Percentiles rank a stretch among this genome's conserved stretches.
Evolutionary conservation across 2,797 vertebrate genomes (phyloP).

Genomic region (Dendrocincla fuliginosa): DNA sequence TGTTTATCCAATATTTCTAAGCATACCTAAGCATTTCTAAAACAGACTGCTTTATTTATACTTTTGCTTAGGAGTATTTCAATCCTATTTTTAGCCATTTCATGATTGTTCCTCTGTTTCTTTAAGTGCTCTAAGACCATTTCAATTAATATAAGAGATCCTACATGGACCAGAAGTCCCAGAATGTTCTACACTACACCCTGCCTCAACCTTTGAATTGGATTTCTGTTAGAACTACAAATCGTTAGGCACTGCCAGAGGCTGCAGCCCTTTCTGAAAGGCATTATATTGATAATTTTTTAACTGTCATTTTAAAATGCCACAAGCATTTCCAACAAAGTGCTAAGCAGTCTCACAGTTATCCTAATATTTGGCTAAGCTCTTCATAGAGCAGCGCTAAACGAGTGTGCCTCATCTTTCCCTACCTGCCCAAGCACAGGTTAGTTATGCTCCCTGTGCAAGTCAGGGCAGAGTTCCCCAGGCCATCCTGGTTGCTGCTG

Average conservation of each 20-base stretch:
- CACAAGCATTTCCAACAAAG: neutral
- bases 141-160: neutral
- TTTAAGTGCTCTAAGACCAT: neutral
- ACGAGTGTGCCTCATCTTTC: neutral
- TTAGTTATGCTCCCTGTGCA: neutral
- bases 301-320: neutral
- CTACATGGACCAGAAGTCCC: neutral
- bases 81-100: neutral
- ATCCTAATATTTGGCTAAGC: neutral
- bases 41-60: neutral
- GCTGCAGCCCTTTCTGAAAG: neutral
- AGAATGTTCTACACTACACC: neutral
- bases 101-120: neutral
- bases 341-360: neutral
- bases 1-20: neutral
- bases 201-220: neutral
- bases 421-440: neutral
- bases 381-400: neutral
- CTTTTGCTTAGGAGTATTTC: neutral
- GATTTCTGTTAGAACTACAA: neutral
- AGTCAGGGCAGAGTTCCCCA: neutral
- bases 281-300: neutral
- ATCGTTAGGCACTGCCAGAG: neutral
- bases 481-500: neutral
- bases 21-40: neutral